A percentile compares a stretch with the other conserved stretches of the same genome.
phyloP scores from a whole-genome alignment of 2,113 vertebrate species.

The Megaceryle maxima region DNA sequence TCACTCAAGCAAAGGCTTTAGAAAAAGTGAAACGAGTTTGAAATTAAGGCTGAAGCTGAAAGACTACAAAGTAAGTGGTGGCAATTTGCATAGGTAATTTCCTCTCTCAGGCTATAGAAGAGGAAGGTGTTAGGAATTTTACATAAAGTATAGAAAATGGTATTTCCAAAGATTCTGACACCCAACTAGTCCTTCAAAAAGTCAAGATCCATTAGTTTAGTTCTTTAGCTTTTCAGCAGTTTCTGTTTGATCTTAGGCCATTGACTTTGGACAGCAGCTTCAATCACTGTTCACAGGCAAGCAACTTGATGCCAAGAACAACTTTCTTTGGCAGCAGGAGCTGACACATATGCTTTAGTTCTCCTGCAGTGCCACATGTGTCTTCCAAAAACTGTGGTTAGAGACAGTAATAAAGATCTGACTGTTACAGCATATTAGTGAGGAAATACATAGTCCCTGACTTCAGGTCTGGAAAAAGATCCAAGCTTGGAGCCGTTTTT shows the following conservation, averaged over 20 bases:
- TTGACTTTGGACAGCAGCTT: slow-evolving; percentile 33
- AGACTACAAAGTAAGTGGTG: background rate
- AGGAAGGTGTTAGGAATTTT: background rate
- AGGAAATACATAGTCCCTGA: background rate
- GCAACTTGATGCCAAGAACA: slow-evolving; percentile 51
- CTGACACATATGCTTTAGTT: background rate
- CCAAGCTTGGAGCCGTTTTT: background rate
- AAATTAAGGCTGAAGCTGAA: background rate
- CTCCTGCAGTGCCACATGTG: background rate
- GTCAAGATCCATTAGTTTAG: background rate
- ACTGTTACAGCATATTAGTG: background rate
- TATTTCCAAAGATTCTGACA: background rate
- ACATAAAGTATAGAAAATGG: background rate
- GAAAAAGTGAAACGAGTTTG: background rate
- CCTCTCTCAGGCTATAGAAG: background rate
- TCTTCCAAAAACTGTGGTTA: slow-evolving; percentile 58
- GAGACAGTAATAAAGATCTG: background rate
- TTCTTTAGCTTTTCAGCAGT: slow-evolving; percentile 14
- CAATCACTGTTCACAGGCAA: slow-evolving; percentile 40
- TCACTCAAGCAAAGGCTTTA: background rate
- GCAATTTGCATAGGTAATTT: background rate
- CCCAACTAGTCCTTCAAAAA: background rate
- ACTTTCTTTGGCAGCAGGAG: slow-evolving; percentile 48
- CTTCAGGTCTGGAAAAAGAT: slow-evolving; percentile 19
- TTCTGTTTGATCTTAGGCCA: slow-evolving; percentile 27